phyloP scores from a whole-genome alignment of 1,140 invertebrate genomes.

The Orius insidiosus region DNA sequence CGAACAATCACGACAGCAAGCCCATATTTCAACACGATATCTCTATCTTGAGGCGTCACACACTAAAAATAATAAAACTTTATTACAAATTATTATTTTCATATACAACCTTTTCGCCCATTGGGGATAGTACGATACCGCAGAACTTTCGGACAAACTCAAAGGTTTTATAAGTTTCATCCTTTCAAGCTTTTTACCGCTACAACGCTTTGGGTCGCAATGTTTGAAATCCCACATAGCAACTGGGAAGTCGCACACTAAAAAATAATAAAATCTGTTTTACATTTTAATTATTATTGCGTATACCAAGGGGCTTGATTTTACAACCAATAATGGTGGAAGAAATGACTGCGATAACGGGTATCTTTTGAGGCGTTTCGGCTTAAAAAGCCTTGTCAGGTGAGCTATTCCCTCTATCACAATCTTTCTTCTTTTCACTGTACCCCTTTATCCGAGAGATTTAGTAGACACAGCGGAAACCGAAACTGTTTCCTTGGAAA shows the following conservation, averaged over 20 bases:
- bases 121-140: conserved; percentile 81
- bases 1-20: conserved; percentile 97
- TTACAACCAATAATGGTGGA: no score
- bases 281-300: no score
- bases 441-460: no score
- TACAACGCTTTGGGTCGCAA: conserved; percentile 93
- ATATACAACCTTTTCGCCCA: conserved; percentile 43
- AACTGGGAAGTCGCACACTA: conserved; percentile 42
- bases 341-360: no score
- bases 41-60: conserved; percentile 57
- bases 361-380: no score
- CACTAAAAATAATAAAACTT: conserved; percentile 31
- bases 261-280: conserved; percentile 10
- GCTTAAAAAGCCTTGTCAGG: no score
- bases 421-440: no score
- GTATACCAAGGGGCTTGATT: no score
- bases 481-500: no score
- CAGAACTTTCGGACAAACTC: conserved; percentile 65
- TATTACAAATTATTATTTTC: neutral
- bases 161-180: conserved; percentile 64
- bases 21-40: conserved; percentile 65
- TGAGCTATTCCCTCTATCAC: no score
- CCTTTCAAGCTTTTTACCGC: conserved; percentile 72
- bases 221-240: conserved; percentile 97
- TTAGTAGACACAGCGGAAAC: no score